A percentile compares a stretch with the other conserved stretches of the same genome.
These are phyloP conservation scores for Salarias fasciatus DNA, from an alignment of 2,797 vertebrate species.

Conservation along the genomic window DNA sequence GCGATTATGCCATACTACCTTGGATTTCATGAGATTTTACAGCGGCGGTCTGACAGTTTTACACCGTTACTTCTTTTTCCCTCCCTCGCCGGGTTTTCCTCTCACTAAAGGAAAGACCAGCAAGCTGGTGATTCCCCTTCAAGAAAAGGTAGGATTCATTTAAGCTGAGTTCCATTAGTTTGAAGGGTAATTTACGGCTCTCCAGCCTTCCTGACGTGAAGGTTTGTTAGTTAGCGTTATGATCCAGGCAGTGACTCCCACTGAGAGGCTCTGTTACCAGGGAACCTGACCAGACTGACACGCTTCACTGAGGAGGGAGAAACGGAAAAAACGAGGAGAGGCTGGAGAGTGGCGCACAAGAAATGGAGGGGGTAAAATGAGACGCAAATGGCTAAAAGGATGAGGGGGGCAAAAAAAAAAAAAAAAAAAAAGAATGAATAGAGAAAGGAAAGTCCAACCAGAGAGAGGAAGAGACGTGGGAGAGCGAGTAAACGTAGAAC, in stretches of 20 bases:
- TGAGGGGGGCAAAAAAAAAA: conserved; percentile 30
- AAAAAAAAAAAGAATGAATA: neutral
- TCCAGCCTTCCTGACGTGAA: conserved; percentile 19
- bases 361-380: conserved; percentile 14
- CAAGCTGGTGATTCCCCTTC: conserved; percentile 3
- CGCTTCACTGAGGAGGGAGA: conserved; percentile 24
- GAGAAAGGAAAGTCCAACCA: neutral
- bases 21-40: too few relatives aligned
- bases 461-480: neutral
- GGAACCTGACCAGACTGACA: conserved; percentile 32
- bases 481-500: neutral
- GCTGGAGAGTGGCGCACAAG: conserved; percentile 1
- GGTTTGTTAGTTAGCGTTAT: conserved; percentile 25
- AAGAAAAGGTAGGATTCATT: conserved; percentile 7
- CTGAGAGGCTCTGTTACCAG: conserved; percentile 37
- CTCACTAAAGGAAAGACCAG: too few relatives aligned
- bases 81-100: too few relatives aligned
- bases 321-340: neutral
- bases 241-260: conserved; percentile 29
- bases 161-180: conserved; percentile 12
- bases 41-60: too few relatives aligned
- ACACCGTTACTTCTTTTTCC: too few relatives aligned
- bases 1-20: too few relatives aligned
- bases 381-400: conserved; percentile 16
- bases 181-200: conserved; percentile 20